phyloP scores from a whole-genome alignment of 2,113 vertebrate species.

The Poeciliopsis turrubarensis region DNA sequence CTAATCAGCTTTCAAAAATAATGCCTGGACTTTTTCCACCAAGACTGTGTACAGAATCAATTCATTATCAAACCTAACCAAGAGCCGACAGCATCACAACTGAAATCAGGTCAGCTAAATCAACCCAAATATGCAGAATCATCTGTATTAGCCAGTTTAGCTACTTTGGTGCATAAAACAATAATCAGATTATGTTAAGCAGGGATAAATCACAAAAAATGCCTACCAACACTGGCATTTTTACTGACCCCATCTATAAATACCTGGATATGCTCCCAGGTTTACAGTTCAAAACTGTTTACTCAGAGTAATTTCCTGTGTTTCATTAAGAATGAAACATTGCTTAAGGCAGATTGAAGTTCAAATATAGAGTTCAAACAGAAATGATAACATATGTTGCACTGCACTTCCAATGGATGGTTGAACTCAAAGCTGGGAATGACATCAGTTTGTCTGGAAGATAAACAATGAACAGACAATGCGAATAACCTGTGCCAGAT shows the following conservation, averaged over 20 bases:
- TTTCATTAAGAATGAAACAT: neutral
- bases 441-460: too few relatives aligned
- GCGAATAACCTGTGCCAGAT: neutral
- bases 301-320: neutral
- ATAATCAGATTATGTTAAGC: constrained; percentile 67
- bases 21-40: neutral
- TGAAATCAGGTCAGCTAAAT: constrained; percentile 68
- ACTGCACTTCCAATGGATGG: too few relatives aligned
- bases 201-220: constrained; percentile 45
- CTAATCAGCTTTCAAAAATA: constrained; percentile 30
- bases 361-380: neutral
- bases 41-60: neutral
- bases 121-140: constrained; percentile 65
- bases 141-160: constrained; percentile 44
- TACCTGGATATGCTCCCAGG: neutral
- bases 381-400: neutral
- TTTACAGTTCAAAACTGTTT: constrained; percentile 8
- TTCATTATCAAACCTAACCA: neutral
- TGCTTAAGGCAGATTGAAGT: neutral
- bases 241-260: constrained; percentile 16
- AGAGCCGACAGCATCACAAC: constrained; percentile 55
- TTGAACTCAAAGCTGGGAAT: too few relatives aligned
- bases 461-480: neutral
- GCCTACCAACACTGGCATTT: constrained; percentile 6
- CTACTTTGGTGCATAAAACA: constrained; percentile 48